A percentile compares a stretch with the other conserved stretches of the same genome.
Conservation (phyloP, 2,888 invertebrate genomes). For the Ectemnius lituratus region DNA sequence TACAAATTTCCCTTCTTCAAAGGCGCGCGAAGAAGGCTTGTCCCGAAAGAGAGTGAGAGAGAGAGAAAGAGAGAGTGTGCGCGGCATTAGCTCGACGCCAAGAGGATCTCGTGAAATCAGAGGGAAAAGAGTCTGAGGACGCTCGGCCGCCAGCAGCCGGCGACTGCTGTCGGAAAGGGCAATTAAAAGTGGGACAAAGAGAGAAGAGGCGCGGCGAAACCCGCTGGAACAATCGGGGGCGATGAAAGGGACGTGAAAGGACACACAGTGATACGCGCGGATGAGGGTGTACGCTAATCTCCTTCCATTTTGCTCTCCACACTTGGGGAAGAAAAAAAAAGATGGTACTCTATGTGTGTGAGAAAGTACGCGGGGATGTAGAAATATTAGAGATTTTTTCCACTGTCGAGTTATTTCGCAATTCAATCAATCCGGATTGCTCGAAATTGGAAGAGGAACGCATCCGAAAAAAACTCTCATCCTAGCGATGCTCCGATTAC, state of each 20-base stretch:
- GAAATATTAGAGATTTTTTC: background rate
- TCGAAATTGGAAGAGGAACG: slow-evolving; percentile 8
- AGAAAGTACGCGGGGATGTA: slow-evolving; percentile 1
- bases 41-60: background rate
- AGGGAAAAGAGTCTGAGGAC: slow-evolving; percentile 35
- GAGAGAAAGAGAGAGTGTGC: background rate
- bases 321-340: background rate
- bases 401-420: background rate
- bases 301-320: slow-evolving; percentile 21
- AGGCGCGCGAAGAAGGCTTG: slow-evolving; percentile 15
- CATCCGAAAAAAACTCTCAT: slow-evolving; percentile 1
- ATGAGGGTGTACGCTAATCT: slow-evolving; percentile 28
- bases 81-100: too few species aligned
- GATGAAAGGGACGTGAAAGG: slow-evolving; percentile 13
- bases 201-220: slow-evolving; percentile 1
- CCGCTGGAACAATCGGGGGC: slow-evolving; percentile 24
- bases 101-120: slow-evolving; percentile 35
- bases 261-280: slow-evolving; percentile 29
- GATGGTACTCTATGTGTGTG: too few species aligned
- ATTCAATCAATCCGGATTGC: background rate
- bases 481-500: background rate
- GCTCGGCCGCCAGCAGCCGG: slow-evolving; percentile 18
- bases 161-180: slow-evolving; percentile 34
- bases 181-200: slow-evolving; percentile 49
- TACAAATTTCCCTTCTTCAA: slow-evolving; percentile 29